phyloP scores from a whole-genome alignment of 2,888 invertebrate species.

The Amblyteles armatorius region DNA sequence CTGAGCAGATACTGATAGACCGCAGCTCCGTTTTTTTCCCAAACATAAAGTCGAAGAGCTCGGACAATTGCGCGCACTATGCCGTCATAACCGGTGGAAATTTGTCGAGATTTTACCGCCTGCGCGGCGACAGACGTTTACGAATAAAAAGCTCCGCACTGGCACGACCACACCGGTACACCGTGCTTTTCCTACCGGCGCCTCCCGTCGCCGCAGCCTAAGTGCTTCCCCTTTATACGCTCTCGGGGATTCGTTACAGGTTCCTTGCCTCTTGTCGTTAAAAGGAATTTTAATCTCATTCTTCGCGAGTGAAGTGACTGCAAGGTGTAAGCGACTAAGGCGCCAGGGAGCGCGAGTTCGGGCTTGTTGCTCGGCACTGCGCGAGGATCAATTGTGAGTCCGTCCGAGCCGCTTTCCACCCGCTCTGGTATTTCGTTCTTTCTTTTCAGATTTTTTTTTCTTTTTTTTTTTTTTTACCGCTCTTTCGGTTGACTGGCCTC shows the following conservation, averaged over 20 bases:
- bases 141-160: slow-evolving; percentile 77
- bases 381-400: slow-evolving; percentile 29
- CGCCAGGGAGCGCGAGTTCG: slow-evolving; percentile 25
- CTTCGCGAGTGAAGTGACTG: slow-evolving; percentile 76
- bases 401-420: slow-evolving; percentile 15
- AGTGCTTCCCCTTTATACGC: slow-evolving; percentile 73
- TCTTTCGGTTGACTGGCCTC: neutral
- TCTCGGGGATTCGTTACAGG: slow-evolving; percentile 64
- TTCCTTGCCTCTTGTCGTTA: slow-evolving; percentile 70
- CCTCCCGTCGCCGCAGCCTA: slow-evolving; percentile 68
- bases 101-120: slow-evolving; percentile 72
- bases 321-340: slow-evolving; percentile 65
- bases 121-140: slow-evolving; percentile 65
- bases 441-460: neutral
- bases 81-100: slow-evolving; percentile 57
- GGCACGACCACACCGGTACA: slow-evolving; percentile 14
- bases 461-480: slow-evolving; percentile 18
- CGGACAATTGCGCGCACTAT: neutral
- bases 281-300: slow-evolving; percentile 81
- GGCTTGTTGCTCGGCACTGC: neutral
- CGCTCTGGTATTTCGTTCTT: neutral
- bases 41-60: slow-evolving; percentile 14
- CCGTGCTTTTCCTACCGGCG: neutral
- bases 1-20: slow-evolving; percentile 6
- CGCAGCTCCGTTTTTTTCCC: neutral